Conservation (phyloP, 2,888 invertebrate genomes). For the Lumbricus terrestris region DNA sequence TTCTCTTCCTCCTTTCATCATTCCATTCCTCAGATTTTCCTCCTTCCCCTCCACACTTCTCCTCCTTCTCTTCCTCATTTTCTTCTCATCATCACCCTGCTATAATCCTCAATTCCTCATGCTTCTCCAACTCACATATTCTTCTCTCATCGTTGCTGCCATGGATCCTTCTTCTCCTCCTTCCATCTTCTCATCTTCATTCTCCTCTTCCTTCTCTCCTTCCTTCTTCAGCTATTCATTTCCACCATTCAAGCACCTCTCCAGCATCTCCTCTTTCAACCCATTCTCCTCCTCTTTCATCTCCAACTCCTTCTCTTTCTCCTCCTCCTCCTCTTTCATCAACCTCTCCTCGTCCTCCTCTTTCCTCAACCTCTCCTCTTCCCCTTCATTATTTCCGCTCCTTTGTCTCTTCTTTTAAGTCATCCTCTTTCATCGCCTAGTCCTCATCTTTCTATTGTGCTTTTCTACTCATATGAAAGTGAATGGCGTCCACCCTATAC, state of each 20-base stretch:
- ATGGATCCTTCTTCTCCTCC: neutral
- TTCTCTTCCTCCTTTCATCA: neutral
- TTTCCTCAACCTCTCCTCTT: neutral
- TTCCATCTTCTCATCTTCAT: neutral
- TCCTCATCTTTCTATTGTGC: neutral
- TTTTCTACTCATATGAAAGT: neutral
- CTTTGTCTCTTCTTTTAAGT: neutral
- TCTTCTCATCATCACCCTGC: neutral
- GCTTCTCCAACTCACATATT: no score
- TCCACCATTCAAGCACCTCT: conserved; percentile 12
- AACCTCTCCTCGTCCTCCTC: conserved; percentile 17
- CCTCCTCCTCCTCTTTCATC: conserved; percentile 12
- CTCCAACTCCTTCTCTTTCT: no score
- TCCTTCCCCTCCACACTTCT: neutral
- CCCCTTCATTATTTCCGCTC: neutral
- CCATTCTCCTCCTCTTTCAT: neutral
- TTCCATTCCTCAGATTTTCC: conserved; percentile 8
- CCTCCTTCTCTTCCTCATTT: neutral
- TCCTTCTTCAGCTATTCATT: no score
- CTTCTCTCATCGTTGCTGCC: neutral
- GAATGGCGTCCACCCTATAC: neutral
- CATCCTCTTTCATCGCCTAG: neutral
- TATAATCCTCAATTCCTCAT: no score
- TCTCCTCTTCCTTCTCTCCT: no score
- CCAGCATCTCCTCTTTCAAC: no score